These are phyloP conservation scores for Lasaia peninsularis DNA, from an alignment of 1,140 invertebrate genomes.

Conservation along the genomic window DNA sequence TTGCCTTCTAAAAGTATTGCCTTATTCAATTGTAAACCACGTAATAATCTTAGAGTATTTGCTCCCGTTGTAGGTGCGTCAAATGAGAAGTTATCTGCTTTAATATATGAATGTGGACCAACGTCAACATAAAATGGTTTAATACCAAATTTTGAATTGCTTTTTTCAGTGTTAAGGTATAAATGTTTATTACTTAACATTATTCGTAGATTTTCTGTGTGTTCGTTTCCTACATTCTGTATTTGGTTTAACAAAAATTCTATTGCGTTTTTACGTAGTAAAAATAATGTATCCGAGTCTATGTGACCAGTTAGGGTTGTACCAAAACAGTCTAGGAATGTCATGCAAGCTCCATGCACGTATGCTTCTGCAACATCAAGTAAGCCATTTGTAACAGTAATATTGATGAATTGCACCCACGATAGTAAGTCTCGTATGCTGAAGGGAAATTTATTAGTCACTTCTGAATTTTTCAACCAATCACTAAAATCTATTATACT, in stretches of 20 bases:
- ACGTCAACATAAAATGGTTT: slow-evolving; percentile 84
- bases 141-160: slow-evolving; percentile 80
- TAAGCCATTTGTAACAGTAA: slow-evolving; percentile 69
- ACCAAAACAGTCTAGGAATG: slow-evolving; percentile 94
- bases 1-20: slow-evolving; percentile 97
- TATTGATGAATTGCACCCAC: slow-evolving; percentile 95
- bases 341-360: slow-evolving; percentile 92
- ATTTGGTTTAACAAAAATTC: slow-evolving; percentile 77
- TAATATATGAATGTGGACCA: slow-evolving; percentile 51
- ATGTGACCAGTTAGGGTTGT: slow-evolving; percentile 82
- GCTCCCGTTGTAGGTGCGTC: slow-evolving; percentile 89
- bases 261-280: slow-evolving; percentile 74
- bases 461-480: slow-evolving; percentile 86
- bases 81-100: slow-evolving; percentile 80
- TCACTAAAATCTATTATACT: slow-evolving; percentile 88
- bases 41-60: slow-evolving; percentile 91
- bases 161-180: slow-evolving; percentile 45
- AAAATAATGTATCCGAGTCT: slow-evolving; percentile 73
- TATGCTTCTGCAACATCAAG: slow-evolving; percentile 82
- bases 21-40: slow-evolving; percentile 93
- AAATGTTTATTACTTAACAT: slow-evolving; percentile 48
- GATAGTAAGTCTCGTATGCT: slow-evolving; percentile 95
- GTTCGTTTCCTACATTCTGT: slow-evolving; percentile 46
- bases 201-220: slow-evolving; percentile 41
- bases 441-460: slow-evolving; percentile 88